Evolutionary conservation across 2,113 vertebrate genomes (phyloP), one percentile per base, ranked within the genome.

Genomic region (Lophius piscatorius): DNA sequence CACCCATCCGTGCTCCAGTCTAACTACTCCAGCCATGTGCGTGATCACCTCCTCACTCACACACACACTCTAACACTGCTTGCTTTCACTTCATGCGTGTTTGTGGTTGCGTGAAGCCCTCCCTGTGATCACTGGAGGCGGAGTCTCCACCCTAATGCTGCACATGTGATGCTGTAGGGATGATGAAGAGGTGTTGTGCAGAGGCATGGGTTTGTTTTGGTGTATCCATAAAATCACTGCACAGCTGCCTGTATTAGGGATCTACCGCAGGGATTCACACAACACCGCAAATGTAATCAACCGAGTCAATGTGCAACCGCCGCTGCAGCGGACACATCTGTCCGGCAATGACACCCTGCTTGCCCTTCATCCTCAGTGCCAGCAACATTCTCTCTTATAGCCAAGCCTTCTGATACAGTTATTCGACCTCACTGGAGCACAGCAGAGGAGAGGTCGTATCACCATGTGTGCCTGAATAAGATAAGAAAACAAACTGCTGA

Each of bases 221-320:
- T 69, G 4, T 44, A 40, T 80, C 62, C 48, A 48, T 55, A 64
- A 66, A 63, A 52, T 61, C 71, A 55, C 63, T 64, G 41, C 58
- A 26, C 77, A 86, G 72, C 76, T 82, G 82, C 54, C 66, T 5
- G 22, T 26, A 52, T 74, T 65, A 57, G 34, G 48, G 42, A 83
- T 51, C 81, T 20, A 52, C 77, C 68, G 39, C 4, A 5, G 62
- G 73, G 83, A 83, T 80, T 86, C 79, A 81, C 75, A 87, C 75
- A 61, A 60, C 63, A 26, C 49, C 73, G 71, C 63, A 47, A 70
- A 68, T 3, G 42, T 71, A 86, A 87, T 78, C 69, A 74, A 14
- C 47, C 71, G 46, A 63, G 63, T 57, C 80, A 63, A 64, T 48
- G 75, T 70, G 73, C 73, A 77, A 73, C 70, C 73, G 48, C 38